Base-by-base conservation (phyloP, 2,113 vertebrate species). In the Rhagologus leucostigma region DNA sequence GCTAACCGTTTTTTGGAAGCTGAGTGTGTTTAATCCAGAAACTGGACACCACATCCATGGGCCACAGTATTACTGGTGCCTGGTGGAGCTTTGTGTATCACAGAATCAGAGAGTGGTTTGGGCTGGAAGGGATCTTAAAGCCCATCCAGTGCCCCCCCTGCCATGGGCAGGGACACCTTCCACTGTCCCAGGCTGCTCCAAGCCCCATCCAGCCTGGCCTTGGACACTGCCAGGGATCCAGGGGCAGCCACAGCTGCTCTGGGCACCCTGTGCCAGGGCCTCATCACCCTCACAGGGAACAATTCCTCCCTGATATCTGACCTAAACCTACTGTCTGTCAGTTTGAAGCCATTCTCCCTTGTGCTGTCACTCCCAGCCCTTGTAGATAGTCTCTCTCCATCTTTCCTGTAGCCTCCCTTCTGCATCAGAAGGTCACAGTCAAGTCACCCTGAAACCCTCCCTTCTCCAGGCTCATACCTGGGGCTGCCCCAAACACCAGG, bases 231-330 rank as follows among this genome's bases (percentile, higher is more conserved):
- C 56, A 71, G 65, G 56, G 49, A 63, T 63, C 5, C 80, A 71
- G 30, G n/a, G n/a, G 19, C 41, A 79, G 41, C n/a, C 56, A 16
- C 41, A 79, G 47, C 20, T 55, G 1, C 47, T 47, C 56, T 62
- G 46, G 46, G 18, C 29, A 69, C 4, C 39, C 33, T 46, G n/a
- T 87, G 18, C 33, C 63, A 69, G 55, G 33, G n/a, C 19, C 52
- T 53, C 2, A 1, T 16, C 47, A 53, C 1, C 5, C 23, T 39
- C 10, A 1, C 4, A 44, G 22, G 5, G 9, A 44, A 44, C 0
- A 22, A 44, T 32, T 59, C 37, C 46, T 52, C 23, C 14, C 46
- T 5, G 3, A 10, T 44, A 53, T 26, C 18, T 37, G 6, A 46
- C 14, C 8, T 39, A 39, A 33, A 33, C 8, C 12, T n/a, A 3